These are phyloP conservation scores for Serranus cabrilla DNA, from an alignment of 2,797 vertebrate species.

Conservation along the genomic window DNA sequence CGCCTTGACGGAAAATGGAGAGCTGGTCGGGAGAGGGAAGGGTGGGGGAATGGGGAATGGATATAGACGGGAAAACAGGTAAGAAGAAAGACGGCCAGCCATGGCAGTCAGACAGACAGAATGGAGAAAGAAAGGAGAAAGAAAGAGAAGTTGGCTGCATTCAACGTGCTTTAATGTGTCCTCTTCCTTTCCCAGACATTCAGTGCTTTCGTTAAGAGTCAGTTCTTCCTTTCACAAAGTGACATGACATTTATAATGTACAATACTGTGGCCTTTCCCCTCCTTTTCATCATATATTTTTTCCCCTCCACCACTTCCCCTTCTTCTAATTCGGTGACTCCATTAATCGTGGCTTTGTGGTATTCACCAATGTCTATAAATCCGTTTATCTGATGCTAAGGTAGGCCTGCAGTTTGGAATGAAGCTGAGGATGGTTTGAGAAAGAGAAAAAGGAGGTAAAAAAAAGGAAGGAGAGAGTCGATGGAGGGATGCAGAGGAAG, in stretches of 20 bases:
- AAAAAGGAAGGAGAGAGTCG: slow-evolving; percentile 6
- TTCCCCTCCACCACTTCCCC: slow-evolving; percentile 29
- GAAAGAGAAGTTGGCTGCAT: slow-evolving; percentile 27
- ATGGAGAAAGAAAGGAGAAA: slow-evolving; percentile 16
- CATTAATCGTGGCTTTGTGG: slow-evolving; percentile 94
- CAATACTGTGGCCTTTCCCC: slow-evolving; percentile 42
- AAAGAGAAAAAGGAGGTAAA: slow-evolving; percentile 32
- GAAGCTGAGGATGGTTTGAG: slow-evolving; percentile 39
- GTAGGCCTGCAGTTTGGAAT: slow-evolving; percentile 87
- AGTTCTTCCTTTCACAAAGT: slow-evolving; percentile 57
- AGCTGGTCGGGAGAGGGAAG: slow-evolving; percentile 32
- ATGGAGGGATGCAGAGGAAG: slow-evolving; percentile 10
- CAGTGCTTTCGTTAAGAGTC: slow-evolving; percentile 13
- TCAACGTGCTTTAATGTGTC: slow-evolving; percentile 34
- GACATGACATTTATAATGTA: slow-evolving; percentile 84
- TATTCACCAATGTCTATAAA: slow-evolving; percentile 98
- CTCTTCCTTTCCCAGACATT: slow-evolving; percentile 13
- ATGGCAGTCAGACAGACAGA: slow-evolving; percentile 28
- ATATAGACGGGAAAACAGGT: slow-evolving; percentile 59
- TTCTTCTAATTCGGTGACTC: slow-evolving; percentile 92
- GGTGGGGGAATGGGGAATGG: slow-evolving; percentile 47
- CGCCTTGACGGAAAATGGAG: slow-evolving; percentile 68
- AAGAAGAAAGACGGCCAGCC: slow-evolving; percentile 44
- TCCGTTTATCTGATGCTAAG: slow-evolving; percentile 92
- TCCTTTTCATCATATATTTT: slow-evolving; percentile 58